Evolutionary conservation across 2,888 invertebrate species (phyloP).

Genomic region (Sipha maydis): DNA sequence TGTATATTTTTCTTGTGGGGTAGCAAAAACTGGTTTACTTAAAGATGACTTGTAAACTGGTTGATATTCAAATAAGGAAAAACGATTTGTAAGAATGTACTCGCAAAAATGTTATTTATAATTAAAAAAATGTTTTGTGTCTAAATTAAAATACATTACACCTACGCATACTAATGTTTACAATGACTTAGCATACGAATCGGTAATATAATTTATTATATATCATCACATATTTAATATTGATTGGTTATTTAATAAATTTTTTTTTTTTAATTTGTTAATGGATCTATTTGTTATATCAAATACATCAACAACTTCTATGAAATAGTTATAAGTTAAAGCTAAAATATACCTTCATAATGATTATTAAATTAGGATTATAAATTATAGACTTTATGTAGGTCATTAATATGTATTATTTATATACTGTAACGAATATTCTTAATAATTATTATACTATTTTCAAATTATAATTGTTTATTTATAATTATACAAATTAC

Average conservation of each 20-base stretch:
- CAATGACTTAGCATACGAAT: neutral
- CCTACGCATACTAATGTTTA: neutral
- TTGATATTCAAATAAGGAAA: conserved; percentile 52
- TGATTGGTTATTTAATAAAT: neutral
- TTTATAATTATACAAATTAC: no score
- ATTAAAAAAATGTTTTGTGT: conserved; percentile 43
- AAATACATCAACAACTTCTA: no score
- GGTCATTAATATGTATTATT: no score
- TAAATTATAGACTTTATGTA: no score
- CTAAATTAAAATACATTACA: conserved; percentile 14
- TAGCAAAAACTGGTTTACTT: conserved; percentile 44
- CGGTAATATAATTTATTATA: neutral
- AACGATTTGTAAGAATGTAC: conserved; percentile 48
- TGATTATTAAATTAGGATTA: no score
- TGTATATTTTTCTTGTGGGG: conserved; percentile 26
- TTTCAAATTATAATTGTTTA: no score
- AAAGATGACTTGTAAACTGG: conserved; percentile 40
- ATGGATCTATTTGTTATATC: neutral
- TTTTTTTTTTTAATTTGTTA: neutral
- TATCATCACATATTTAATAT: neutral
- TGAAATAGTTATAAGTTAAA: no score
- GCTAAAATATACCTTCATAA: no score
- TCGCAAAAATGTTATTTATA: conserved; percentile 31
- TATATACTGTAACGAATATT: no score
- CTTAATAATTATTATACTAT: no score